phyloP scores from a whole-genome alignment of 2,888 invertebrate species.

The Biston betularia region DNA sequence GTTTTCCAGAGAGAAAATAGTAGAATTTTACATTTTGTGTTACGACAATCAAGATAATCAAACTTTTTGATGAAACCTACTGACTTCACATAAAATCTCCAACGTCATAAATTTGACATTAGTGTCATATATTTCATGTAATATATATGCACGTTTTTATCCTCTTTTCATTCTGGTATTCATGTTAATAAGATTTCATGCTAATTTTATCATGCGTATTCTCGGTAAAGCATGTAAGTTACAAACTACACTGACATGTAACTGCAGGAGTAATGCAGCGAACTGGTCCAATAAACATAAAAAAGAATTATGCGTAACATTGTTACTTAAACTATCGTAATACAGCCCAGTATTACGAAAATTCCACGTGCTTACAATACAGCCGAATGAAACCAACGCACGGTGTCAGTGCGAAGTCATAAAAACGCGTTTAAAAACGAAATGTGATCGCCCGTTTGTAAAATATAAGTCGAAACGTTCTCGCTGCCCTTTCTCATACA shows the following conservation, averaged over 20 bases:
- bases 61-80: background rate
- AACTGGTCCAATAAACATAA: slow-evolving; percentile 37
- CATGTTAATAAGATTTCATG: slow-evolving; percentile 12
- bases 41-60: background rate
- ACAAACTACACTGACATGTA: slow-evolving; percentile 4
- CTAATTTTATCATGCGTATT: slow-evolving; percentile 20
- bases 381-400: slow-evolving; percentile 38
- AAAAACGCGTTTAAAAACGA: slow-evolving; percentile 35
- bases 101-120: background rate
- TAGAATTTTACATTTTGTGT: background rate
- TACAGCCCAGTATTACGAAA: slow-evolving; percentile 35
- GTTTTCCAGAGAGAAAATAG: slow-evolving; percentile 2
- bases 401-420: slow-evolving; percentile 28
- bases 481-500: slow-evolving; percentile 37
- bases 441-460: slow-evolving; percentile 26
- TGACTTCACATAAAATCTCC: background rate
- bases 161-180: slow-evolving; percentile 4
- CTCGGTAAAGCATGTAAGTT: slow-evolving; percentile 15
- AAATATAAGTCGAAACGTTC: slow-evolving; percentile 32
- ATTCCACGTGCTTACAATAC: slow-evolving; percentile 29
- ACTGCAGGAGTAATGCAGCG: slow-evolving; percentile 26
- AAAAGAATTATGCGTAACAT: slow-evolving; percentile 31
- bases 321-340: slow-evolving; percentile 33
- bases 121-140: slow-evolving; percentile 5
- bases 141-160: slow-evolving; percentile 10